These are phyloP conservation scores for Temnothorax nylanderi DNA, from an alignment of 1,140 invertebrate species.

Conservation along the genomic window DNA sequence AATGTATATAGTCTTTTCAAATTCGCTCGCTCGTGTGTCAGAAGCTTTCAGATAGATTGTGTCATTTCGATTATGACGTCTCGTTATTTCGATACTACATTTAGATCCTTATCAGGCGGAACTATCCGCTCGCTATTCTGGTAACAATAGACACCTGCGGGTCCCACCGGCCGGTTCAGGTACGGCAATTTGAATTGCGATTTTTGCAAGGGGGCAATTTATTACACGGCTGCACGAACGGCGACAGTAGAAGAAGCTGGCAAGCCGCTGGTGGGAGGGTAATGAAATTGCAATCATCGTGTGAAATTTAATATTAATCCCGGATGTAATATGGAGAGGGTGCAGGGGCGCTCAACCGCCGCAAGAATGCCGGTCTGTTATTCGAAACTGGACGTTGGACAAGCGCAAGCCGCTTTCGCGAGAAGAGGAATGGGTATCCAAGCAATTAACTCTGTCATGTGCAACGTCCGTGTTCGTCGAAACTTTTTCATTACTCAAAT, in stretches of 20 bases:
- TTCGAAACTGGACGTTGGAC: constrained; percentile 59
- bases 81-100: constrained; percentile 48
- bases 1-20: not conserved
- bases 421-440: constrained; percentile 62
- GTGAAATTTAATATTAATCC: constrained; percentile 85
- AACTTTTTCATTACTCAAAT: constrained; percentile 63
- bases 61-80: constrained; percentile 46
- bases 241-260: constrained; percentile 57
- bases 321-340: constrained; percentile 81
- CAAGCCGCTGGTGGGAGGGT: constrained; percentile 70
- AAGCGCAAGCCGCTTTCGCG: constrained; percentile 59
- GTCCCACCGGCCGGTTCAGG: constrained; percentile 51
- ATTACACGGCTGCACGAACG: constrained; percentile 62
- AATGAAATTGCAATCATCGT: constrained; percentile 84
- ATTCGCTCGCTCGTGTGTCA: not conserved
- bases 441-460: constrained; percentile 63
- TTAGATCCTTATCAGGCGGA: constrained; percentile 47
- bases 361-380: constrained; percentile 65
- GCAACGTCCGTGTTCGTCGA: constrained; percentile 61
- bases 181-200: constrained; percentile 74
- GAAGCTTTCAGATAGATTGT: not conserved
- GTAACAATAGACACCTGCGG: constrained; percentile 59
- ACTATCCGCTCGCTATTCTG: constrained; percentile 41
- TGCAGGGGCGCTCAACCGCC: constrained; percentile 74
- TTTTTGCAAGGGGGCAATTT: constrained; percentile 74